These are phyloP conservation scores for Forbesichthys agassizii DNA, from an alignment of 2,113 vertebrate species.

Conservation along the genomic window DNA sequence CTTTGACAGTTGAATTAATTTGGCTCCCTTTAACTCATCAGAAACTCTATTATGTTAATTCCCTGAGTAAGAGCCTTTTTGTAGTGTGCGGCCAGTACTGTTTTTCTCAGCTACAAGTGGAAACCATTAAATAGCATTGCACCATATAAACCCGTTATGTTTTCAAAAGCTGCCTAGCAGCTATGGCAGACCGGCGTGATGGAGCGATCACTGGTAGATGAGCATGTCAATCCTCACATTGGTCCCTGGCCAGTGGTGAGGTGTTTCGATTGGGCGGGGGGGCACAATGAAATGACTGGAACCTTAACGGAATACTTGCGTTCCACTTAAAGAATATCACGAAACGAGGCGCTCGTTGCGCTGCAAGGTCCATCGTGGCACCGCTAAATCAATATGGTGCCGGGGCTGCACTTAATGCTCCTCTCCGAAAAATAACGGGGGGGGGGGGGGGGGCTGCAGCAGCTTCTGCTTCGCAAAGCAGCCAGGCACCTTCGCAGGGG, in stretches of 20 bases:
- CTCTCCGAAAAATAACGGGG: slow-evolving; percentile 23
- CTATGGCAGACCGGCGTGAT: slow-evolving; percentile 21
- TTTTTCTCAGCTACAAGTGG: background rate
- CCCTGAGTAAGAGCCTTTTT: slow-evolving; percentile 18
- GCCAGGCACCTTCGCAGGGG: slow-evolving; percentile 20
- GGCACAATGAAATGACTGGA: slow-evolving; percentile 66
- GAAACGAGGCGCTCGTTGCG: slow-evolving; percentile 65
- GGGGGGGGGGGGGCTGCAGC: slow-evolving; percentile 41
- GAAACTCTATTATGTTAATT: slow-evolving; percentile 39
- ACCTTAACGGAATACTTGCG: slow-evolving; percentile 64
- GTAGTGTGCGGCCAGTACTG: slow-evolving; percentile 6
- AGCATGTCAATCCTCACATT: slow-evolving; percentile 37
- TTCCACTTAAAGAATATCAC: slow-evolving; percentile 63
- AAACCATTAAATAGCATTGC: slow-evolving; percentile 19
- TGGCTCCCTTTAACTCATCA: slow-evolving; percentile 32
- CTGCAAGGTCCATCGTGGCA: slow-evolving; percentile 58
- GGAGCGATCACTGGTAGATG: slow-evolving; percentile 42
- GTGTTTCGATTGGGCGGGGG: slow-evolving; percentile 48
- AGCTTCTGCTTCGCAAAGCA: background rate
- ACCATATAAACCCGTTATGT: slow-evolving; percentile 29
- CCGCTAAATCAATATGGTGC: slow-evolving; percentile 61
- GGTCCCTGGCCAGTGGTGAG: background rate
- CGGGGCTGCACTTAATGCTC: slow-evolving; percentile 36
- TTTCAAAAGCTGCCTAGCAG: slow-evolving; percentile 42
- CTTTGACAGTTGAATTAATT: slow-evolving; percentile 42